A percentile compares a stretch with the other conserved stretches of the same genome.
These are phyloP conservation scores for Trachelus iudaicus DNA, from an alignment of 2,888 invertebrate genomes.

Conservation along the genomic window DNA sequence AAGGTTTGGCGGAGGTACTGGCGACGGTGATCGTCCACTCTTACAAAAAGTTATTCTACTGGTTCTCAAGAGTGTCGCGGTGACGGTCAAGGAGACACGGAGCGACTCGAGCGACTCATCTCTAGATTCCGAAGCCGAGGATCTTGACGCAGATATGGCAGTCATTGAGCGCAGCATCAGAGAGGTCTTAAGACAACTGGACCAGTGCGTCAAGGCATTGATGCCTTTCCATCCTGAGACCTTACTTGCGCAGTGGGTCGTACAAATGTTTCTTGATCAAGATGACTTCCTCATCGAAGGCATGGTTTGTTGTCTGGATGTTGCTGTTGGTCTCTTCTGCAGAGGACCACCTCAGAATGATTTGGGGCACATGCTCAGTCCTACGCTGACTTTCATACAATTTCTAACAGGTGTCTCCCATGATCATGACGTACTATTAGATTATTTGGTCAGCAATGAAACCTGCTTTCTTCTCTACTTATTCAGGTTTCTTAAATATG, in stretches of 20 bases:
- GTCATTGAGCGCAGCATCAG: conserved; percentile 87
- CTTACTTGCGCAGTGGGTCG: conserved; percentile 87
- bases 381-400: conserved; percentile 87
- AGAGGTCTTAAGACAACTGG: conserved; percentile 84
- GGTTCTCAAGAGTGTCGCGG: conserved; percentile 88
- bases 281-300: conserved; percentile 92
- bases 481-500: conserved; percentile 85
- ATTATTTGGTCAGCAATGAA: conserved; percentile 89
- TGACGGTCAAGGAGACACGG: conserved; percentile 89
- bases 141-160: conserved; percentile 90
- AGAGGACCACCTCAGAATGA: conserved; percentile 84
- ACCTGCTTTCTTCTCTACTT: conserved; percentile 90
- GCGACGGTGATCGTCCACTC: conserved; percentile 71
- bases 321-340: conserved; percentile 86
- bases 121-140: conserved; percentile 85
- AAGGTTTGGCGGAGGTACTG: conserved; percentile 67
- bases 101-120: conserved; percentile 89
- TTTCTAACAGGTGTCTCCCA: conserved; percentile 86
- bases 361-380: conserved; percentile 84
- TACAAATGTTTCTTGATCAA: conserved; percentile 89
- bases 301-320: conserved; percentile 91
- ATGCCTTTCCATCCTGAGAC: conserved; percentile 90
- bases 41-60: conserved; percentile 88
- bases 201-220: conserved; percentile 82
- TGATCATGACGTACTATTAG: conserved; percentile 83